phyloP scores from a whole-genome alignment of 35 echinoderm and acorn worm genomes.

The Diadema setosum region DNA sequence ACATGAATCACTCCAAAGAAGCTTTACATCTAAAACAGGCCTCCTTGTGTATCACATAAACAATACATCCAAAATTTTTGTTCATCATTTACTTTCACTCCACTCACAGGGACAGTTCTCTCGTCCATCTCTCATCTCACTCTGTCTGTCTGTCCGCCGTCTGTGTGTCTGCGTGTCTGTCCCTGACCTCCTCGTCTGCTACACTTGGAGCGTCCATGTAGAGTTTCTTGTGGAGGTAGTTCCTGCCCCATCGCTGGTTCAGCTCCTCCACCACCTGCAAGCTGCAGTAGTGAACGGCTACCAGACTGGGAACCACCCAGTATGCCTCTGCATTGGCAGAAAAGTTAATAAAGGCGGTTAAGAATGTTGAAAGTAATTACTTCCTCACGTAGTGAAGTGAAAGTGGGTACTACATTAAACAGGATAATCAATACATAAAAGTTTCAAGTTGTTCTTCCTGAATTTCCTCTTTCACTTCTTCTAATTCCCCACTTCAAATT shows the following conservation, averaged over 20 bases:
- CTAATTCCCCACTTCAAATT: too few species aligned
- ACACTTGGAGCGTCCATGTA: background rate
- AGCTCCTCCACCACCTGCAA: background rate
- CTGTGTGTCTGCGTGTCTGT: background rate
- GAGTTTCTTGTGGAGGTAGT: background rate
- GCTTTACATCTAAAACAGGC: too few species aligned
- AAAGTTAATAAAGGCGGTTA: too few species aligned
- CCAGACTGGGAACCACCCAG: background rate
- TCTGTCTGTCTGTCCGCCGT: background rate
- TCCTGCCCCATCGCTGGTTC: background rate
- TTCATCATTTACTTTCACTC: background rate
- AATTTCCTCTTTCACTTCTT: too few species aligned
- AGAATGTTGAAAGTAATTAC: too few species aligned
- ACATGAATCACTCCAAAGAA: too few species aligned
- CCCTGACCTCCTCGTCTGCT: background rate
- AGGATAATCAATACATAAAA: too few species aligned
- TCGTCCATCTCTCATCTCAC: background rate
- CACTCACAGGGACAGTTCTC: background rate
- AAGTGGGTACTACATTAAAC: too few species aligned
- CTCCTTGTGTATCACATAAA: too few species aligned
- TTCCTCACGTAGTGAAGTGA: too few species aligned
- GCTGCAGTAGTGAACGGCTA: background rate
- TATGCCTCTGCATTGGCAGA: background rate
- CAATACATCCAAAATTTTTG: background rate
- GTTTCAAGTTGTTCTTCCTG: too few species aligned